Evolutionary conservation across 2,888 invertebrate genomes (phyloP).

Genomic region (Troides oblongomaculatus): DNA sequence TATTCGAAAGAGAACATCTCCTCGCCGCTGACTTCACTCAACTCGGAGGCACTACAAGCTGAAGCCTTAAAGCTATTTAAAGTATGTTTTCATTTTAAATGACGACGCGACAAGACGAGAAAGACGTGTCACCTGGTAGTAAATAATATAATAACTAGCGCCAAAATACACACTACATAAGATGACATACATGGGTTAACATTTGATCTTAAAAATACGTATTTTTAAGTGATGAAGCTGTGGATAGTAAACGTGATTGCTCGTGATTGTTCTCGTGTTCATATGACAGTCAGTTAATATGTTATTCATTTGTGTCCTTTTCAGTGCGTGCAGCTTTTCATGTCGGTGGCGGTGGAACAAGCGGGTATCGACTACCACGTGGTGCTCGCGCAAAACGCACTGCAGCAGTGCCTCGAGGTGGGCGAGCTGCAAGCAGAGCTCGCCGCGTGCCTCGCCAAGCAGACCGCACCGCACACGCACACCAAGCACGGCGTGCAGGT

Average conservation of each 20-base stretch:
- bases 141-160: too few species aligned
- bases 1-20: constrained; percentile 95
- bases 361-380: constrained; percentile 99
- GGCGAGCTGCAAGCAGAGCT: constrained; percentile 96
- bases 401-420: constrained; percentile 94
- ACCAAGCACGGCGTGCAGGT: constrained; percentile 91
- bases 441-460: constrained; percentile 93
- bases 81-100: constrained; percentile 66
- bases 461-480: constrained; percentile 93
- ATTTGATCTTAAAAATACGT: too few species aligned
- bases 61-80: constrained; percentile 97
- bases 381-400: constrained; percentile 96
- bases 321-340: constrained; percentile 96
- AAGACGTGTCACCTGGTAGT: too few species aligned
- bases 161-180: too few species aligned
- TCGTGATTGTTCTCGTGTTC: too few species aligned
- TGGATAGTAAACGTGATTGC: too few species aligned
- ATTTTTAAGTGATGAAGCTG: too few species aligned
- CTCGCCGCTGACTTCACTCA: constrained; percentile 93
- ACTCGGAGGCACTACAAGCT: constrained; percentile 91
- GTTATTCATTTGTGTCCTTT: constrained; percentile 6
- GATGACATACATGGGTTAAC: too few species aligned
- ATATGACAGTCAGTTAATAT: neutral
- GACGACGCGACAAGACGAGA: too few species aligned
- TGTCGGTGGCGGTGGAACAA: constrained; percentile 96